Percentiles rank a stretch among this genome's conserved stretches.
Conservation (phyloP, 2,113 vertebrate species). For the Myotis yumanensis region DNA sequence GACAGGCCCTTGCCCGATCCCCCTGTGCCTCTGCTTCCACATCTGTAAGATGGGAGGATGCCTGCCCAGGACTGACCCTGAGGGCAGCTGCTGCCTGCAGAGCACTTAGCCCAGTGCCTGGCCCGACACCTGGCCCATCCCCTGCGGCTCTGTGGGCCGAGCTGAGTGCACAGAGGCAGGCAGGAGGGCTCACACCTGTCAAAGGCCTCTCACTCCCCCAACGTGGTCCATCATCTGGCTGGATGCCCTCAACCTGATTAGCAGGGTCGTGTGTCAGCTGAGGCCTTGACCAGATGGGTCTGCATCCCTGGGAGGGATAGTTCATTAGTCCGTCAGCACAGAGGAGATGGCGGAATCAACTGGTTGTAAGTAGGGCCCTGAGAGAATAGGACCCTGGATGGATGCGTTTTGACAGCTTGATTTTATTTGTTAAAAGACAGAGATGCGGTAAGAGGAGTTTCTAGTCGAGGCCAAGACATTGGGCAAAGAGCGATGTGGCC, state of each 20-base stretch:
- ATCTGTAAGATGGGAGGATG: neutral
- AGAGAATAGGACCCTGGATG: neutral
- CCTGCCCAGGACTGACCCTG: neutral
- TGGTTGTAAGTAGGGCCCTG: neutral
- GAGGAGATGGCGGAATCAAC: fast-evolving
- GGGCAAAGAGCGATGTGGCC: neutral
- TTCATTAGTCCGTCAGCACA: neutral
- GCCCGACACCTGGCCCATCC: fast-evolving
- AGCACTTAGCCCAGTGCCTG: fast-evolving
- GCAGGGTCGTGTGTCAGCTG: neutral
- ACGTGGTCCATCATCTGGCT: neutral
- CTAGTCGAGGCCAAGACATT: neutral
- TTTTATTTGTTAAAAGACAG: neutral
- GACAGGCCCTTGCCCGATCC: neutral
- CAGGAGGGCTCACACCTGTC: neutral
- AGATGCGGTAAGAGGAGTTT: neutral
- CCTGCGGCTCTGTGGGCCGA: neutral
- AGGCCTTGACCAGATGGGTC: neutral
- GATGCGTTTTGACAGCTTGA: neutral
- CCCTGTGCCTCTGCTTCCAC: neutral
- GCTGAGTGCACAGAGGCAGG: neutral
- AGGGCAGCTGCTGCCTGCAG: neutral
- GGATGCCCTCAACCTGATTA: neutral
- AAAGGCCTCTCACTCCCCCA: neutral
- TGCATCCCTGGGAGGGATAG: neutral